Evolutionary conservation across 2,113 vertebrate genomes (phyloP), one percentile per base, ranked within the genome.

Genomic region (Typhlomys cinereus): DNA sequence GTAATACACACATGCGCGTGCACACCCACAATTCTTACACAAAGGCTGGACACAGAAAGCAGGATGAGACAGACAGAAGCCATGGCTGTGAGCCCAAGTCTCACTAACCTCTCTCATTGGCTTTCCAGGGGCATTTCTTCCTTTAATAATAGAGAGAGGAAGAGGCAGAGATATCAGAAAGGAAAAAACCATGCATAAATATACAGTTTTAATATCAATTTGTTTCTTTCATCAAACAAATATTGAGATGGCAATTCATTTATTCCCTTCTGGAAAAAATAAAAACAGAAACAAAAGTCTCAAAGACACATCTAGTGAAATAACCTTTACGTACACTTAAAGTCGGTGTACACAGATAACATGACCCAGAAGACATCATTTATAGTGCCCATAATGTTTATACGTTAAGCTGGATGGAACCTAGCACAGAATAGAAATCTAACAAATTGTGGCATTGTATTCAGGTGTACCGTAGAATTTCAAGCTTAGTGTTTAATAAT

Each of bases 61-160:
- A 96, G 97, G 96, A 98, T 97, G 98, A 96, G 96, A 97, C 97
- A 97, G 95, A 98, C 97, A 98, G 96, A 98, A 98, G 97, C 97
- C 97, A 96, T 97, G 98, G 97, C 97, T 96, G 98, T 97, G 98
- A 97, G 97, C 96, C 97, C 97, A 96, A 94, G 89, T 97, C 98
- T 98, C 98, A 99, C 99, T 99, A 97, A 99, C 99, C 99, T 99
- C 98, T 98, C 98, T 99, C 98, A 99, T 94, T 98, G 99, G 98
- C 98, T 99, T 99, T 98, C 98, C 98, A 98, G 98, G 98, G 98
- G 98, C 97, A 98, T 99, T 98, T 98, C 99, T 99, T 99, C 98
- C 98, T 98, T 98, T 98, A 98, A 97, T 95, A 97, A 98, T 79
- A 98, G 96, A 98, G 95, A 97, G 92, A 97, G 97, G 97, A 97